Evolutionary conservation across 1,140 invertebrate species (phyloP).

Genomic region (Drosophila micromelanica): DNA sequence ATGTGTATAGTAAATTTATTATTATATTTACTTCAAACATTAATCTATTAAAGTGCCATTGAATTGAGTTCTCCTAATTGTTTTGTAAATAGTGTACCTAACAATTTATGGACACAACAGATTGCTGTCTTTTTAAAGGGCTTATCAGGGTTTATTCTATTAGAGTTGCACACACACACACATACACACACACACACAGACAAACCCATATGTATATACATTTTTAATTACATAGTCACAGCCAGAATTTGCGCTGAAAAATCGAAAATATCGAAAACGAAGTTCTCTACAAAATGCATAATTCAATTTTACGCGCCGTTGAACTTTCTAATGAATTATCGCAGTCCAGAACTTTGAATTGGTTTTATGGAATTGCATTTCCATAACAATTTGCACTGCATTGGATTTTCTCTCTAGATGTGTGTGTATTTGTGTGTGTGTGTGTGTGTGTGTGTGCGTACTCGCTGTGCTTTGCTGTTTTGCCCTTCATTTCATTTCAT

Average conservation of each 20-base stretch:
- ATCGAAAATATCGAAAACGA: conserved; percentile 38
- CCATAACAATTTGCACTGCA: conserved; percentile 59
- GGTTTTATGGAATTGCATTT: conserved; percentile 67
- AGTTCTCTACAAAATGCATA: conserved; percentile 61
- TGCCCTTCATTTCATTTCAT: conserved; percentile 25
- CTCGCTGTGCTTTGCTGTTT: conserved; percentile 31
- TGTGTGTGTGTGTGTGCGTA: conserved; percentile 23
- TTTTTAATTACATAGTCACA: conserved; percentile 34
- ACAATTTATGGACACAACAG: conserved; percentile 5
- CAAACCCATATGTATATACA: conserved; percentile 3
- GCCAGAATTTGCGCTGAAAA: conserved; percentile 13
- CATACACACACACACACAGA: background rate
- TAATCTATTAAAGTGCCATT: too few species aligned
- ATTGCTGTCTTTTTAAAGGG: conserved; percentile 1
- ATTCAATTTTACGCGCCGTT: conserved; percentile 73
- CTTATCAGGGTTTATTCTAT: conserved; percentile 4
- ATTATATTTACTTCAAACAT: too few species aligned
- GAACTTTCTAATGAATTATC: conserved; percentile 75
- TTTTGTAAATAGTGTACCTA: background rate
- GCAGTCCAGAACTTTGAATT: conserved; percentile 39
- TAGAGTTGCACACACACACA: background rate
- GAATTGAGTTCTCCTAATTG: background rate
- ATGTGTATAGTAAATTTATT: too few species aligned
- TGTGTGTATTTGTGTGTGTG: conserved; percentile 39
- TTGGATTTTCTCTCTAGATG: conserved; percentile 42